Percentiles rank a stretch among this genome's conserved stretches.
phyloP scores from a whole-genome alignment of 2,797 vertebrate species.

The Hypotaenidia philippensis region DNA sequence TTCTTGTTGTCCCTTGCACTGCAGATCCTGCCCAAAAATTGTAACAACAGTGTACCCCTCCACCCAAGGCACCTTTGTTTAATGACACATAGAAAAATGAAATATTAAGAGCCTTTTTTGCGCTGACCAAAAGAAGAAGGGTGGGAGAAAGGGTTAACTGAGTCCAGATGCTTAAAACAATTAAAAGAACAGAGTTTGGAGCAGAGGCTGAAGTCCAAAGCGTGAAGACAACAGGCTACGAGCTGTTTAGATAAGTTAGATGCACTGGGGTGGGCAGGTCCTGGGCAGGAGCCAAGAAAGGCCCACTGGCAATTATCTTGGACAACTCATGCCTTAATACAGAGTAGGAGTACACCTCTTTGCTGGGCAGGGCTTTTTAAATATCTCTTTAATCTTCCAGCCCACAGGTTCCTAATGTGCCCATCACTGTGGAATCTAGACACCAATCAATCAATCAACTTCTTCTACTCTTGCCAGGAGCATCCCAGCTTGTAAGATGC shows the following conservation, averaged over 20 bases:
- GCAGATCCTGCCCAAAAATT: neutral
- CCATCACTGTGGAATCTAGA: neutral
- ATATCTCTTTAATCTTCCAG: neutral
- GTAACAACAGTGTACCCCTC: rapidly evolving
- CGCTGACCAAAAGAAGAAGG: neutral
- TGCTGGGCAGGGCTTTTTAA: neutral
- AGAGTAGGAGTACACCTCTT: neutral
- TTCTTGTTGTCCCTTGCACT: rapidly evolving
- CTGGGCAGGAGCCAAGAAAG: neutral
- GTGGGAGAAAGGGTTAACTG: neutral
- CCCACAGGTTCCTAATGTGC: neutral
- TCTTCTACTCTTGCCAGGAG: neutral
- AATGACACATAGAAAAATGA: neutral
- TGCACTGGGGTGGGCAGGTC: neutral
- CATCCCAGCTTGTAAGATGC: neutral
- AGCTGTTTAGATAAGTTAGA: neutral
- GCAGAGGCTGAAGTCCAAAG: neutral
- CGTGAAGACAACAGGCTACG: neutral
- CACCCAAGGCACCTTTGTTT: rapidly evolving
- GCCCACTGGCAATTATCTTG: neutral
- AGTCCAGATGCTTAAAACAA: neutral
- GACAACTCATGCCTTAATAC: neutral
- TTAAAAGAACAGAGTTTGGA: neutral
- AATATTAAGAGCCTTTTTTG: neutral
- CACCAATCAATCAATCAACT: neutral